Conservation (phyloP, 1,140 invertebrate species). For the Drosophila hydei region DNA sequence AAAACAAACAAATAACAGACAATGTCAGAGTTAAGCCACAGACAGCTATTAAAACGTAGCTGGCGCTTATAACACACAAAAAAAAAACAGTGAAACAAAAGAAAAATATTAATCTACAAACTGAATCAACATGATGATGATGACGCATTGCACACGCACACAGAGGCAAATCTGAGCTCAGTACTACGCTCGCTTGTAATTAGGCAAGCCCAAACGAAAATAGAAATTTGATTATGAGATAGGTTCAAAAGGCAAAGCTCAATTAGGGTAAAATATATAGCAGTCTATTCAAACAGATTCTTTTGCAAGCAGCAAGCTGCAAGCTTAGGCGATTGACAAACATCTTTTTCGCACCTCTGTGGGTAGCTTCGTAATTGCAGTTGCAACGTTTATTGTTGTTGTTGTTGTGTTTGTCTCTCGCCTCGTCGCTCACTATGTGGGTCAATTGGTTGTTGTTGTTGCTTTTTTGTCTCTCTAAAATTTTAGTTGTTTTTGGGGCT, state of each 20-base stretch:
- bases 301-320: slow-evolving; percentile 7
- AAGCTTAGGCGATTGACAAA: slow-evolving; percentile 30
- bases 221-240: slow-evolving; percentile 68
- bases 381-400: slow-evolving; percentile 28
- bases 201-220: slow-evolving; percentile 40
- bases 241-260: slow-evolving; percentile 4
- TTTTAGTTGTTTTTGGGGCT: slow-evolving; percentile 35
- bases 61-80: slow-evolving; percentile 8
- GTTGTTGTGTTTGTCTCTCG: slow-evolving; percentile 15
- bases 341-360: slow-evolving; percentile 43
- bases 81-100: slow-evolving; percentile 24
- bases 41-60: slow-evolving; percentile 33
- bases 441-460: slow-evolving; percentile 67
- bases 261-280: no score
- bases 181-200: slow-evolving; percentile 6
- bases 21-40: slow-evolving; percentile 54
- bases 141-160: slow-evolving; percentile 56
- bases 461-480: slow-evolving; percentile 22
- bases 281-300: slow-evolving; percentile 10
- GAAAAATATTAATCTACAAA: slow-evolving; percentile 37
- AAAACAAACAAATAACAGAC: slow-evolving; percentile 27
- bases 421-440: slow-evolving; percentile 38
- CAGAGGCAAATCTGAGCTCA: slow-evolving; percentile 28
- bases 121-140: slow-evolving; percentile 63
- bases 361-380: slow-evolving; percentile 32